A percentile compares a stretch with the other conserved stretches of the same genome.
Evolutionary conservation across 2,113 vertebrate genomes (phyloP).

Genomic region (Stercorarius parasiticus): DNA sequence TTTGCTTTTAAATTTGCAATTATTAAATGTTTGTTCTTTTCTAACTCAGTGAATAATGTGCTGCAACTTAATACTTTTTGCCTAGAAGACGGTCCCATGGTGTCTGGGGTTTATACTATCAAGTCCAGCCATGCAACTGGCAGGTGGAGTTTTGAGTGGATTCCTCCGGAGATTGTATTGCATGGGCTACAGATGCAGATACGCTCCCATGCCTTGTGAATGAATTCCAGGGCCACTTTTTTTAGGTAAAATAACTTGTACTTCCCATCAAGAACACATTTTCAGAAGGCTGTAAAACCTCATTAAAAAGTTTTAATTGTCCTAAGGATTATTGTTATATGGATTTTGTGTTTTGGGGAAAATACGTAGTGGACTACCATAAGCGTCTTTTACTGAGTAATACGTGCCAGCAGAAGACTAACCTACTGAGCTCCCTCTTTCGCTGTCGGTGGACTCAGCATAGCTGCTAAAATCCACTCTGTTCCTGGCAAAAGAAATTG

Average conservation of each 20-base stretch:
- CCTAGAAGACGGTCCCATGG: background rate
- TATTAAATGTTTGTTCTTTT: slow-evolving; percentile 65
- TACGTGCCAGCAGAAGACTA: background rate
- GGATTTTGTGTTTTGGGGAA: background rate
- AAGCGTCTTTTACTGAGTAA: background rate
- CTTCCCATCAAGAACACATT: background rate
- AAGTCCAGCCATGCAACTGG: background rate
- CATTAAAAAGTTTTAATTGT: background rate
- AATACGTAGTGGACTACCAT: background rate
- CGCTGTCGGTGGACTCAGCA: background rate
- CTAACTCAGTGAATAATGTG: slow-evolving; percentile 45
- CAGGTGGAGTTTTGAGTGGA: background rate
- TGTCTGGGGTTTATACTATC: background rate
- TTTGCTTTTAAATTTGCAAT: slow-evolving; percentile 65
- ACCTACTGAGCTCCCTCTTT: background rate
- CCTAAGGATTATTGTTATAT: background rate
- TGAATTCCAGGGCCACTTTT: background rate
- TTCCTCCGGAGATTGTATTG: background rate
- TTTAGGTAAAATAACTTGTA: background rate
- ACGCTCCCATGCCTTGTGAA: background rate
- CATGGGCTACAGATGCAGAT: background rate
- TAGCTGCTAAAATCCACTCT: background rate
- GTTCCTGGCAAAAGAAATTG: background rate
- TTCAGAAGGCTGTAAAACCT: background rate
- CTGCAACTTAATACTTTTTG: slow-evolving; percentile 22